These are phyloP conservation scores for Pogoniulus pusillus DNA, from an alignment of 2,797 vertebrate genomes.

Conservation along the genomic window DNA sequence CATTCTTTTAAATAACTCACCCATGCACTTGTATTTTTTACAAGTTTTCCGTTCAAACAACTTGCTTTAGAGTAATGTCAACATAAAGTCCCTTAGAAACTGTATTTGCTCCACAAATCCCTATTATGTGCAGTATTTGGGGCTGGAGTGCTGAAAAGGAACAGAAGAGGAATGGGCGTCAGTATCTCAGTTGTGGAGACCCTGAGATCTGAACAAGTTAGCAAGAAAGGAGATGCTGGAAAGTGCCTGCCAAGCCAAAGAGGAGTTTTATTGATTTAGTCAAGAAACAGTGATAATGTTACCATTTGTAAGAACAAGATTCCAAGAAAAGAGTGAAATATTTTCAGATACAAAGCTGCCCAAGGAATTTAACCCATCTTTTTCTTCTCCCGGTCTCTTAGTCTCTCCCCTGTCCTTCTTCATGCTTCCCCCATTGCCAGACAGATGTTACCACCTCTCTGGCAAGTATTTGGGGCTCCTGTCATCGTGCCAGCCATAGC, in stretches of 20 bases:
- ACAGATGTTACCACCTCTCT: not conserved
- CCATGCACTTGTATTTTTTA: not conserved
- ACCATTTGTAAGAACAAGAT: not conserved
- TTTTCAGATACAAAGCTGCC: not conserved
- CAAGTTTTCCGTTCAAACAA: not conserved
- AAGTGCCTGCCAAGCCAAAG: not conserved
- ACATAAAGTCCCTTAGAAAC: not conserved
- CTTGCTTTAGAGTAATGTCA: not conserved
- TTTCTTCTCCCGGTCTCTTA: not conserved
- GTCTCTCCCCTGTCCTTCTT: not conserved
- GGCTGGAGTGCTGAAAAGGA: not conserved
- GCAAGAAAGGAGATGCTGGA: not conserved
- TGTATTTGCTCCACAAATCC: not conserved
- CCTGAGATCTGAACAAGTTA: not conserved
- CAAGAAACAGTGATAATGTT: not conserved
- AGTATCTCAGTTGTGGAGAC: not conserved
- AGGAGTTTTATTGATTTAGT: not conserved
- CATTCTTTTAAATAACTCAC: not conserved
- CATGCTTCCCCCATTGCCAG: not conserved
- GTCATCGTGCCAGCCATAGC: not conserved
- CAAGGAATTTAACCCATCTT: not conserved
- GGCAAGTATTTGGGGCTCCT: not conserved
- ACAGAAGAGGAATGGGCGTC: not conserved
- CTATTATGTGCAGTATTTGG: not conserved
- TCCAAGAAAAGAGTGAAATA: not conserved